Conservation (phyloP, 1,140 invertebrate species). For the Saxidomus purpurata region DNA sequence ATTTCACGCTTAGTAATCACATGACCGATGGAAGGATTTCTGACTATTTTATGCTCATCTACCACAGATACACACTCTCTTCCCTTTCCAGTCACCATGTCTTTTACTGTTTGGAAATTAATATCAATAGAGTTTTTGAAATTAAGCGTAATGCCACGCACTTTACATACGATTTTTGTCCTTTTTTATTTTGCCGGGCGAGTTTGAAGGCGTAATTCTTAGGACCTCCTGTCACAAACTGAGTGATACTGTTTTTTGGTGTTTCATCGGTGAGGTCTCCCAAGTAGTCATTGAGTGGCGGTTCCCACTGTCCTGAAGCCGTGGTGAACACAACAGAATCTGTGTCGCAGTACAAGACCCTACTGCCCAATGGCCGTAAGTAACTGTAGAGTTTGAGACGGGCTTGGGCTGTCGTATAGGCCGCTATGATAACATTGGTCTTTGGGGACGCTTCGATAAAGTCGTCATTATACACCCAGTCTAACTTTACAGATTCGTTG, state of each 20-base stretch:
- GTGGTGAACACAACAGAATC: background rate
- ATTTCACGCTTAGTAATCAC: background rate
- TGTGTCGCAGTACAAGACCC: background rate
- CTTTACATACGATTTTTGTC: background rate
- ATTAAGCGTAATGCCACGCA: background rate
- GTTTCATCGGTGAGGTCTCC: background rate
- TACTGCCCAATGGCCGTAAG: background rate
- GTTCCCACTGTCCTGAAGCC: background rate
- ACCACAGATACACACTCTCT: background rate
- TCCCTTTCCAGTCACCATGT: constrained; percentile 11
- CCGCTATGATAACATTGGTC: background rate
- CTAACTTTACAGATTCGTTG: too few relatives aligned
- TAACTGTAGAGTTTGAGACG: background rate
- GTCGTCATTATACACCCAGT: too few relatives aligned
- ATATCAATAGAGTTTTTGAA: constrained; percentile 9
- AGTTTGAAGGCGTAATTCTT: background rate
- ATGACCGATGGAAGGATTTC: background rate
- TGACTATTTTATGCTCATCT: constrained; percentile 12
- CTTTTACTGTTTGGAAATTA: constrained; percentile 27
- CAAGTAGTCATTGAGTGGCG: background rate
- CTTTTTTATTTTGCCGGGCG: background rate
- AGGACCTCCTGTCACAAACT: background rate
- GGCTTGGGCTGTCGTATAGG: background rate
- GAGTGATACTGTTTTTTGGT: too few relatives aligned
- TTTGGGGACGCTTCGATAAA: background rate